A percentile compares a stretch with the other conserved stretches of the same genome.
Evolutionary conservation across 2,888 invertebrate genomes (phyloP).

Genomic region (Drosophila lutescens): DNA sequence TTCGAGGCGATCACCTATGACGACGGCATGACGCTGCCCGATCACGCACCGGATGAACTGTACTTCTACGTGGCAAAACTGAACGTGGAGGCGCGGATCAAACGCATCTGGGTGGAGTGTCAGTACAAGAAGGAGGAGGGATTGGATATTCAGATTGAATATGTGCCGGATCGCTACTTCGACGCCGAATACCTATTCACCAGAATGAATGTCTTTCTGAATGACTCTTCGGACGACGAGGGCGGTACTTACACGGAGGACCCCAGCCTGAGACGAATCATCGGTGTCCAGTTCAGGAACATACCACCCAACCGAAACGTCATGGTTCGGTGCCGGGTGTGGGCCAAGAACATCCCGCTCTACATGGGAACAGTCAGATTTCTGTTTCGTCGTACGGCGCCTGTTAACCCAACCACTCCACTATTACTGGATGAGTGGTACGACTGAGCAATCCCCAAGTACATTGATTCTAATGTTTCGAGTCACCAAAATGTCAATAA

Average conservation of each 20-base stretch:
- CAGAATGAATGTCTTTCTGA: background rate
- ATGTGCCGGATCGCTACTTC: slow-evolving; percentile 53
- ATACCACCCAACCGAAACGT: slow-evolving; percentile 45
- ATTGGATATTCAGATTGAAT: slow-evolving; percentile 11
- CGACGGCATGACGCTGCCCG: slow-evolving; percentile 45
- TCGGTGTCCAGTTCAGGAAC: slow-evolving; percentile 51
- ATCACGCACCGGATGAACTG: slow-evolving; percentile 40
- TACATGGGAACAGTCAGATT: slow-evolving; percentile 7
- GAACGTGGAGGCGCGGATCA: slow-evolving; percentile 38
- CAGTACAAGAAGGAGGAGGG: background rate
- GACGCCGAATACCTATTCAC: slow-evolving; percentile 42
- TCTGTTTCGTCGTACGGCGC: background rate
- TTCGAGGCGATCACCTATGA: slow-evolving; percentile 50
- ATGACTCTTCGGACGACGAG: slow-evolving; percentile 35
- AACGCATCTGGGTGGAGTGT: slow-evolving; percentile 63
- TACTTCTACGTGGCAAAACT: slow-evolving; percentile 37
- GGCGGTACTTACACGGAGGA: background rate
- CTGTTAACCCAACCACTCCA: background rate
- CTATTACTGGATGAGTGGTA: slow-evolving; percentile 5
- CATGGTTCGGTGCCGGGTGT: slow-evolving; percentile 19
- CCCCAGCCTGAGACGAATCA: slow-evolving; percentile 54
- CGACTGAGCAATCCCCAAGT: background rate
- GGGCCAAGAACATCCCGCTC: slow-evolving; percentile 40
- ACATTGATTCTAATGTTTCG: background rate
- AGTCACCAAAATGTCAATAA: background rate